These are phyloP conservation scores for Decapterus maruadsi DNA, from an alignment of 2,797 vertebrate species.

Conservation along the genomic window DNA sequence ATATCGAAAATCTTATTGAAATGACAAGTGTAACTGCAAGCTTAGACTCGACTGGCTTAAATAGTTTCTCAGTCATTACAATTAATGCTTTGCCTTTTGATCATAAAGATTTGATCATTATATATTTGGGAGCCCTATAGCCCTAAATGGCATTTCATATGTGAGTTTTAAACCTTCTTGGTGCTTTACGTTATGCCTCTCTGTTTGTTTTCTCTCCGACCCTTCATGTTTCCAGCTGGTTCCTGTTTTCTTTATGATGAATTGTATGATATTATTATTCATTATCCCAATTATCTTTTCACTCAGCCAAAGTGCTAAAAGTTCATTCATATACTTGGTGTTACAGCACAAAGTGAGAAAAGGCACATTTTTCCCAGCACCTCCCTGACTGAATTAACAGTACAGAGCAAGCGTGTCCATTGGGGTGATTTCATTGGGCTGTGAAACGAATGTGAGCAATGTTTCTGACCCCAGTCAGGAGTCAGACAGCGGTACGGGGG, in stretches of 20 bases:
- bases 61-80: slow-evolving; percentile 21
- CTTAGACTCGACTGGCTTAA: slow-evolving; percentile 16
- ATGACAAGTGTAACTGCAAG: slow-evolving; percentile 47
- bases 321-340: slow-evolving; percentile 64
- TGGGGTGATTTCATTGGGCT: slow-evolving; percentile 71
- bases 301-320: slow-evolving; percentile 57
- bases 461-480: slow-evolving; percentile 74
- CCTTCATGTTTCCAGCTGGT: slow-evolving; percentile 52
- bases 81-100: slow-evolving; percentile 15
- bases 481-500: slow-evolving; percentile 64
- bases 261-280: slow-evolving; percentile 64
- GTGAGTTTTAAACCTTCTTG: not conserved
- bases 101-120: slow-evolving; percentile 16
- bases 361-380: slow-evolving; percentile 25
- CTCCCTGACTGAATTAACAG: slow-evolving; percentile 63
- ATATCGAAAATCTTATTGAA: slow-evolving; percentile 40
- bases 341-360: slow-evolving; percentile 40
- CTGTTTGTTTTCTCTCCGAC: slow-evolving; percentile 42
- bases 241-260: slow-evolving; percentile 55
- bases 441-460: slow-evolving; percentile 76
- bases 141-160: slow-evolving; percentile 4
- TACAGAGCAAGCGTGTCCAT: slow-evolving; percentile 54
- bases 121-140: not conserved
- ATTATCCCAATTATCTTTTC: slow-evolving; percentile 68
- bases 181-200: not conserved